phyloP scores from a whole-genome alignment of 1,140 invertebrate genomes.

The Sarcophaga peregrina region DNA sequence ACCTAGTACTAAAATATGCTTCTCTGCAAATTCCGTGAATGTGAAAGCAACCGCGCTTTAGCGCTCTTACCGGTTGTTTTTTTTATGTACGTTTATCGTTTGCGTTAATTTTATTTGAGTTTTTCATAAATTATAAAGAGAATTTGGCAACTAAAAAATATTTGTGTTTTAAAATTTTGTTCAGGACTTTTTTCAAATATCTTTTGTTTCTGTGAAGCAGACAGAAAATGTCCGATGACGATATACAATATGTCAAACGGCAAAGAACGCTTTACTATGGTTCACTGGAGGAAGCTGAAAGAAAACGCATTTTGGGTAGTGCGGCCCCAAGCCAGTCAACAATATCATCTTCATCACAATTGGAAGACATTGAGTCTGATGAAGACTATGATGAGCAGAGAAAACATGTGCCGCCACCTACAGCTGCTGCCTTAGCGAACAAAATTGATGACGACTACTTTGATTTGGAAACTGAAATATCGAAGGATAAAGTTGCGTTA shows the following conservation, averaged over 20 bases:
- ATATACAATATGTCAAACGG: slow-evolving; percentile 79
- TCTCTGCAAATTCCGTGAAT: background rate
- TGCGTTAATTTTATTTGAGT: slow-evolving; percentile 9
- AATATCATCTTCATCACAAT: slow-evolving; percentile 48
- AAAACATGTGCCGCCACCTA: slow-evolving; percentile 66
- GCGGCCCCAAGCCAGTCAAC: slow-evolving; percentile 51
- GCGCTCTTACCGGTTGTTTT: slow-evolving; percentile 3
- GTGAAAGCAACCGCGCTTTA: background rate
- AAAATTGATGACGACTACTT: slow-evolving; percentile 81
- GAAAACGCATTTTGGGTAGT: slow-evolving; percentile 67
- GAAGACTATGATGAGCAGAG: slow-evolving; percentile 69
- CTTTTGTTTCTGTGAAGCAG: no score
- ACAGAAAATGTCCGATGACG: slow-evolving; percentile 85
- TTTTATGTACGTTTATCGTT: slow-evolving; percentile 35
- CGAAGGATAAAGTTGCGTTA: slow-evolving; percentile 86
- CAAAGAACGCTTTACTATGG: slow-evolving; percentile 87
- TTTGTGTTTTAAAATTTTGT: background rate
- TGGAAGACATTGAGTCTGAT: slow-evolving; percentile 66
- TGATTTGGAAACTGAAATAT: slow-evolving; percentile 89
- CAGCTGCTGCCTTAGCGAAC: slow-evolving; percentile 57
- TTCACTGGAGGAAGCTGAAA: slow-evolving; percentile 85
- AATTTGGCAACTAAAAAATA: background rate
- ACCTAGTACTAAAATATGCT: background rate
- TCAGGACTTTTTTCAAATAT: background rate
- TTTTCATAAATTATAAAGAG: background rate